Evolutionary conservation across 64 coral and sea anemone genomes (phyloP).

Genomic region (Montipora cactus): DNA sequence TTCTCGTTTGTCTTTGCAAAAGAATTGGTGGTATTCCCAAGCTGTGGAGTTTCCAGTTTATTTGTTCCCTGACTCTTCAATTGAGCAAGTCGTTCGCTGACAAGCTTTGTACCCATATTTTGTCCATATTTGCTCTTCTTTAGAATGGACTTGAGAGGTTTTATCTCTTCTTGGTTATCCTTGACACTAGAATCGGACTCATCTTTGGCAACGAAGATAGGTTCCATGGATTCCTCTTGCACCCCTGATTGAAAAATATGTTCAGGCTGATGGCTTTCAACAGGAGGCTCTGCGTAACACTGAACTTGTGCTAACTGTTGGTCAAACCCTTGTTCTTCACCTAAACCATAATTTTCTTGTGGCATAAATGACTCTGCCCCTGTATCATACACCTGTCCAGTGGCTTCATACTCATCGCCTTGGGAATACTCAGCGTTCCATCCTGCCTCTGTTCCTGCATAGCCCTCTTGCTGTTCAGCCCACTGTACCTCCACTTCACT

Average conservation of each 20-base stretch:
- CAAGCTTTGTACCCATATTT: slow-evolving; percentile 23
- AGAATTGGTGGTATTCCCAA: not conserved
- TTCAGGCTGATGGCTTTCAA: not conserved
- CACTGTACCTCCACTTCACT: slow-evolving; percentile 20
- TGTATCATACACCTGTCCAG: slow-evolving; percentile 8
- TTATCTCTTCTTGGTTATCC: not conserved
- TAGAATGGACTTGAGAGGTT: slow-evolving; percentile 66
- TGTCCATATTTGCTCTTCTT: slow-evolving; percentile 31
- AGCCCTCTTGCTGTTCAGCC: slow-evolving; percentile 33
- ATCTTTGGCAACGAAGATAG: not conserved
- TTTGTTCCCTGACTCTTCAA: not conserved
- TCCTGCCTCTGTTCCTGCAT: not conserved
- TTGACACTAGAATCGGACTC: not conserved
- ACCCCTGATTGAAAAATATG: not conserved
- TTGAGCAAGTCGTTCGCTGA: slow-evolving; percentile 43
- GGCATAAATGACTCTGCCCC: not conserved
- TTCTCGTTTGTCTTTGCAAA: not conserved
- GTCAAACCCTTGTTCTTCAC: slow-evolving; percentile 13
- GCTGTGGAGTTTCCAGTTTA: not conserved
- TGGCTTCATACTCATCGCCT: slow-evolving; percentile 19
- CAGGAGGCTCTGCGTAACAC: not conserved
- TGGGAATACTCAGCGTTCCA: slow-evolving; percentile 22
- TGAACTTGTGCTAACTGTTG: slow-evolving; percentile 11
- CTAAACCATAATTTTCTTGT: not conserved
- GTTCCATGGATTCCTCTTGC: not conserved